Conservation (phyloP, 2,888 invertebrate species). For the Merodon equestris region DNA sequence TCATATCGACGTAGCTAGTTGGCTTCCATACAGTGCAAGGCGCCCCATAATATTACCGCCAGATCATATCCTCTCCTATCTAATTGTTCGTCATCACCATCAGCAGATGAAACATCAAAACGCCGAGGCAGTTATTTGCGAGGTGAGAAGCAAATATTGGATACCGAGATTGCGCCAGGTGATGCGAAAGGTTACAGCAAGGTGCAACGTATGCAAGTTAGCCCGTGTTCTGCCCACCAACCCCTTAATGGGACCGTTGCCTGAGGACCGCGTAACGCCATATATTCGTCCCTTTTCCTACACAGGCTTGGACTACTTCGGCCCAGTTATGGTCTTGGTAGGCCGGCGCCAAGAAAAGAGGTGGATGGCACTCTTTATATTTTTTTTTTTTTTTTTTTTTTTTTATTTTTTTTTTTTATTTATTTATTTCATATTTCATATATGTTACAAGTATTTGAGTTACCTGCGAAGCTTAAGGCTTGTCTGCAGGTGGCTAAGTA, state of each 20-base stretch:
- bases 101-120: slow-evolving; percentile 14
- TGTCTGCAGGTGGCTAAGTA: too few species aligned
- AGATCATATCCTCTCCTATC: slow-evolving; percentile 7
- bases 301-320: slow-evolving; percentile 60
- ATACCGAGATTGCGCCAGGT: slow-evolving; percentile 26
- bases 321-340: slow-evolving; percentile 56
- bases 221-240: too few species aligned
- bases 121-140: slow-evolving; percentile 3
- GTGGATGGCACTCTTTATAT: slow-evolving; percentile 59
- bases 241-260: slow-evolving; percentile 66
- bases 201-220: too few species aligned
- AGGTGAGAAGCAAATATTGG: slow-evolving; percentile 15
- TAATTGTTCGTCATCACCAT: slow-evolving; percentile 12
- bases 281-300: slow-evolving; percentile 56
- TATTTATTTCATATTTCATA: too few species aligned
- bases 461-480: too few species aligned
- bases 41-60: slow-evolving; percentile 3
- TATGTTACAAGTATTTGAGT: too few species aligned
- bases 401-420: too few species aligned
- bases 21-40: too few species aligned
- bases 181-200: too few species aligned
- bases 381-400: too few species aligned
- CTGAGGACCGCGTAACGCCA: slow-evolving; percentile 61
- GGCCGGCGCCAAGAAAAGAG: slow-evolving; percentile 64
- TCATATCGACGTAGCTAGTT: too few species aligned